phyloP scores from a whole-genome alignment of 30 jellyfish, hydroid and myxozoan genomes.

The Pelagia noctiluca region DNA sequence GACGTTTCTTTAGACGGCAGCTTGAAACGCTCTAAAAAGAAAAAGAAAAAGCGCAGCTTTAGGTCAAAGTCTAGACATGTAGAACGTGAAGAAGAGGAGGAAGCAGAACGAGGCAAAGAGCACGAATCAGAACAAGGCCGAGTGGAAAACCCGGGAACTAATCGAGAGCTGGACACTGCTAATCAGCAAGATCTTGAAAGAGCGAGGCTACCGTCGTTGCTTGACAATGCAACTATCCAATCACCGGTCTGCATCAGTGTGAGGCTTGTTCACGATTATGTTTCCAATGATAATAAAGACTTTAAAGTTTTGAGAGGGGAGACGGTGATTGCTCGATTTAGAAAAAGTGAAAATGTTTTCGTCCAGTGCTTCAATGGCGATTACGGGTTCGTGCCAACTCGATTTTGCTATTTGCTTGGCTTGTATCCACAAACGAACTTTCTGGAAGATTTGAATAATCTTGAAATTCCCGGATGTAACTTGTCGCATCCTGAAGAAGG shows the following conservation, averaged over 20 bases:
- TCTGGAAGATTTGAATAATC: background rate
- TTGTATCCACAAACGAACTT: background rate
- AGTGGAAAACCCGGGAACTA: background rate
- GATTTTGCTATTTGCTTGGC: constrained; percentile 39
- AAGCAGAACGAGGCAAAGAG: constrained; percentile 24
- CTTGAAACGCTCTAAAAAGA: constrained; percentile 47
- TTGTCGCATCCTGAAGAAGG: background rate
- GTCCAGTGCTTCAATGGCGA: constrained; percentile 44
- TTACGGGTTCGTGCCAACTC: constrained; percentile 59
- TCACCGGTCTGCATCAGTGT: constrained; percentile 44
- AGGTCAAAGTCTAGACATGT: too few species aligned
- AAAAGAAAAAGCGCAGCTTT: too few species aligned
- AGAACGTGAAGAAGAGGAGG: constrained; percentile 28
- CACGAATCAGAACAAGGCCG: background rate
- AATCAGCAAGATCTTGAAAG: constrained; percentile 52
- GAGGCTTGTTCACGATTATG: constrained; percentile 33
- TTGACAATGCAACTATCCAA: constrained; percentile 48
- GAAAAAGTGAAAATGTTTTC: constrained; percentile 37
- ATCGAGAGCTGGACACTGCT: too few species aligned
- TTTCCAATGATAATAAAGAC: constrained; percentile 17
- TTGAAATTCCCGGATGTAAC: too few species aligned
- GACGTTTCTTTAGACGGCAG: constrained; percentile 32
- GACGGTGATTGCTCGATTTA: constrained; percentile 40
- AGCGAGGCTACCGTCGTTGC: constrained; percentile 43
- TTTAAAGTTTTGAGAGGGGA: constrained; percentile 51